Conservation (phyloP, 2,113 vertebrate species). For the Ciconia boyciana region DNA sequence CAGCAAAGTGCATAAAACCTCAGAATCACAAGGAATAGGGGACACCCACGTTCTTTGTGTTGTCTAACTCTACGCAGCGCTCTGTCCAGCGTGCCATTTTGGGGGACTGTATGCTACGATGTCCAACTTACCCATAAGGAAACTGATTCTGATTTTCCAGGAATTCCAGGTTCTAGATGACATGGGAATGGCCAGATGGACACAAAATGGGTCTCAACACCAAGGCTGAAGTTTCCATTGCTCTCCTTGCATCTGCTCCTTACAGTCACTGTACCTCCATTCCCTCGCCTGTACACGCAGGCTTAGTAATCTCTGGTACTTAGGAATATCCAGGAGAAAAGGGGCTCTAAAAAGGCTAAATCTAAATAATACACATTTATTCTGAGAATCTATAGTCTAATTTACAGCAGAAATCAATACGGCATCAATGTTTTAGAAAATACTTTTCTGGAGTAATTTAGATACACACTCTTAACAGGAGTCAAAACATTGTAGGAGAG, state of each 20-base stretch:
- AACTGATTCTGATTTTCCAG: not conserved
- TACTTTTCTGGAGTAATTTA: not conserved
- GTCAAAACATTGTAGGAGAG: not conserved
- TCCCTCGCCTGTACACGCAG: not conserved
- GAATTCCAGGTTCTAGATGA: not conserved
- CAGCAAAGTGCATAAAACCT: not conserved
- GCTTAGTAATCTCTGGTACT: not conserved
- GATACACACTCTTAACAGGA: not conserved
- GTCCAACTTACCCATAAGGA: not conserved
- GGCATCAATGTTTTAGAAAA: not conserved
- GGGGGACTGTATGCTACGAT: not conserved
- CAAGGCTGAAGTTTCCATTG: not conserved
- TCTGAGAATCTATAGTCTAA: not conserved
- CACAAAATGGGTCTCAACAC: not conserved
- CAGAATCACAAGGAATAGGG: not conserved
- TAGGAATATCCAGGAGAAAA: not conserved
- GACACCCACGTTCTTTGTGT: not conserved
- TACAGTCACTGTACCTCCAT: not conserved
- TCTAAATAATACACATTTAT: not conserved
- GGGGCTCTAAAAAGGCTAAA: not conserved
- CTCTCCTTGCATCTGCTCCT: not conserved
- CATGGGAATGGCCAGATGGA: not conserved
- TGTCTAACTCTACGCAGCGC: not conserved
- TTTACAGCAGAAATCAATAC: not conserved
- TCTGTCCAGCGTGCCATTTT: not conserved